Evolutionary conservation across 2,113 vertebrate species (phyloP).

Genomic region (Microtus pennsylvanicus): DNA sequence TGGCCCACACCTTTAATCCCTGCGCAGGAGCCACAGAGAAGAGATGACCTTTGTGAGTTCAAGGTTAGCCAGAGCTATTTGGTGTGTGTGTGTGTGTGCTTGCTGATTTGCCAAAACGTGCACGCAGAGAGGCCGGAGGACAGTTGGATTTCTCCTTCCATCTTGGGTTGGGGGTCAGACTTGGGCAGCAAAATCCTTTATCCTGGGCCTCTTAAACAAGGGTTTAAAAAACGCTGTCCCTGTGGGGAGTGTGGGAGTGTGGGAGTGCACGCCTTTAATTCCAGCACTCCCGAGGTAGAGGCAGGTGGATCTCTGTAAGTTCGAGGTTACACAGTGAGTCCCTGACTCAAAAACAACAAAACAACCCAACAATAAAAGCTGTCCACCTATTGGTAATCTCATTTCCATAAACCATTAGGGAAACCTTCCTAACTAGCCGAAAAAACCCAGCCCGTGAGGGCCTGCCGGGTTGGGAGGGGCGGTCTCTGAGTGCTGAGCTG

Average conservation of each 20-base stretch:
- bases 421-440: not conserved
- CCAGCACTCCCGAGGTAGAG: not conserved
- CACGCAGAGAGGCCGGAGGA: not conserved
- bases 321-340: not conserved
- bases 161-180: not conserved
- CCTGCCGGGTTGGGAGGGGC: no score
- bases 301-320: not conserved
- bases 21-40: accelerated
- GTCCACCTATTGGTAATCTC: not conserved
- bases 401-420: not conserved
- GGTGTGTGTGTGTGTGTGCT: not conserved
- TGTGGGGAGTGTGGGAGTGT: no score
- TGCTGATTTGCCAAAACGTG: not conserved
- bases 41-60: no score
- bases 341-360: not conserved
- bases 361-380: not conserved
- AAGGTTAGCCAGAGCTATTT: not conserved
- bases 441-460: not conserved
- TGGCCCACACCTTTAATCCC: no score
- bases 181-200: not conserved
- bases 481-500: not conserved
- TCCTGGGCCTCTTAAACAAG: not conserved
- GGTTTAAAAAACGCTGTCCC: not conserved
- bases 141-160: not conserved
- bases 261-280: not conserved